Evolutionary conservation across 2,888 invertebrate species (phyloP), one percentile per base, ranked within the genome.

Genomic region (Epinotia ramella): DNA sequence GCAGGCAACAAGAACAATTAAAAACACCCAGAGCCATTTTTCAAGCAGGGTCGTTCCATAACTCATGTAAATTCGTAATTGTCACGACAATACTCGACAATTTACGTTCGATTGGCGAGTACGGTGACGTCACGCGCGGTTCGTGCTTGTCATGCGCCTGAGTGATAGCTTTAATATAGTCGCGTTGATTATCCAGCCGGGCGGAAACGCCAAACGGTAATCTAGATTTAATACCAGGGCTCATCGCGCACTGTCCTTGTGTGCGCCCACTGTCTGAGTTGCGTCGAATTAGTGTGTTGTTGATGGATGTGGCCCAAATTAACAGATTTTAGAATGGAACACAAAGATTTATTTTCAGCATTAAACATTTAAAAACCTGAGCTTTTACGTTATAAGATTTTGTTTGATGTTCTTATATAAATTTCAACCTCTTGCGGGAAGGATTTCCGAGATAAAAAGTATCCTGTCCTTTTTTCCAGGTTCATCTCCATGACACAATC

Each of bases 161-260:
- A 93, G 88, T 89, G 93, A 94, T 93, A 91, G 93, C 91, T 91
- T 92, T 92, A 93, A 92, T 93, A 92, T 87, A 90, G 92, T 91
- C 90, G 89, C 88, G 92, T 91, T 91, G 92, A 93, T 93, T 92
- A 92, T 91, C 89, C 90, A 85, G 82, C 84, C 84, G 87, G 84
- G 89, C 89, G 90, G 90, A 92, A 92, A 91, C 87, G 89, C 88
- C 92, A 89, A 90, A 89, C 89, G 88, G 89, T 93, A 93, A 93
- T 93, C 93, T 93, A 91, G 92, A 92, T 93, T 92, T 93, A 93
- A 92, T 92, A 89, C 92, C 89, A 83, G 84, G 88, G 91, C 88
- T 91, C 91, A 90, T 92, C 87, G 90, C 87, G 76, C 80, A 83
- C 84, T 87, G 84, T 84, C 84, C 86, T 86, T 84, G 81, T 81